Evolutionary conservation across 2,113 vertebrate species (phyloP), one percentile per base, ranked within the genome.

Genomic region (Elgaria multicarinata): DNA sequence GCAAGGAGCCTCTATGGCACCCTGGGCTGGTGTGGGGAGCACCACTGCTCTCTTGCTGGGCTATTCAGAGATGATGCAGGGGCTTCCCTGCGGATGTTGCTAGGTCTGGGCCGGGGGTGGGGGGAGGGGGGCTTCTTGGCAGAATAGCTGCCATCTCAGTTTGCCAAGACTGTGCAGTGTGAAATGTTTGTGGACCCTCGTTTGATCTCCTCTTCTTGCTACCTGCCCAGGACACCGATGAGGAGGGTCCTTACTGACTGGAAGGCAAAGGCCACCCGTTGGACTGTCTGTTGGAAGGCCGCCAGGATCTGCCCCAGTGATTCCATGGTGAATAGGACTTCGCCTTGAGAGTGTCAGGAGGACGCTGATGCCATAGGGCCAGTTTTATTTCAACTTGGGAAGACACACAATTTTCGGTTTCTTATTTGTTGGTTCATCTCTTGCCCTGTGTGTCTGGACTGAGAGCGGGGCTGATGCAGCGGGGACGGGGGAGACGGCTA

Each of bases 201-300:
- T 0, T 71, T 86, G 91, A 44, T 86, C 28, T 87, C 55, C 83
- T 76, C 3, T 67, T 46, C 22, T 8, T 86, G 0, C 87, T 90
- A 88, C 74, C 74, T 0, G 0, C 87, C 20, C 72, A 97, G 97
- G 97, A 97, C 90, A 95, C 94, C 0, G 97, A 97, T 83, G 96
- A 96, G 24, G 97, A 97, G 53, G 97, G 96, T 3, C 92, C 80
- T 0, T 97, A 97, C 75, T 97, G 95, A 96, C 9, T 2, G 83
- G 50, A 18, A 8, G 64, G 87, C 12, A 3, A 0, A 0, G 72
- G 44, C 55, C 3, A 0, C 6, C 53, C 83, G 0, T 78, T 82
- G 89, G 42, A 46, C 53, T 3, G 26, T 36, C 0, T n/a, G 53
- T 46, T 2, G 1, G 42, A 42, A 18, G 26, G 84, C 72, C 24